Evolutionary conservation across 2,797 vertebrate genomes (phyloP).

Genomic region (Hippocampus kuda): DNA sequence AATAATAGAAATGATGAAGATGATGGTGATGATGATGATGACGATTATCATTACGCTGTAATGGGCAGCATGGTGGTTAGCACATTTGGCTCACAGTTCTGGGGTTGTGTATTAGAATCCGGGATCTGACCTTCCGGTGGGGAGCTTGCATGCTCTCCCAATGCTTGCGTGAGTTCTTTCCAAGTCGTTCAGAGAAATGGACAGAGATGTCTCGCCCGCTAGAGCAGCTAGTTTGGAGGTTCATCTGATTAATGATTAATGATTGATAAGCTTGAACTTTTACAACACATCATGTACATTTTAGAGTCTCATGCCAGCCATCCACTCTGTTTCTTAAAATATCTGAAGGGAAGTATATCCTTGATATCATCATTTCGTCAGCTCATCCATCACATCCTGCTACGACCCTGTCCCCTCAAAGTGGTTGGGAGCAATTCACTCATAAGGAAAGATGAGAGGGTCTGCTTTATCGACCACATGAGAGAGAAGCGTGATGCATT

Average conservation of each 20-base stretch:
- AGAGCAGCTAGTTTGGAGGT: too few relatives aligned
- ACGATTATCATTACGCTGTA: too few relatives aligned
- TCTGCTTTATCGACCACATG: slow-evolving; percentile 46
- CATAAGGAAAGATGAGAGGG: slow-evolving; percentile 54
- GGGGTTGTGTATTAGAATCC: too few relatives aligned
- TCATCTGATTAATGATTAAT: background rate
- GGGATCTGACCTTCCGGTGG: too few relatives aligned
- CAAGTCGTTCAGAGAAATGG: too few relatives aligned
- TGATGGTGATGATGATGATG: too few relatives aligned
- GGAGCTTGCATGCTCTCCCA: too few relatives aligned
- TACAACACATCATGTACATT: background rate
- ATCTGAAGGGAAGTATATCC: background rate
- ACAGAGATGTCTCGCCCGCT: too few relatives aligned
- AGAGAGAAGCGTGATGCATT: slow-evolving; percentile 40
- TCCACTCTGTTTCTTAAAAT: background rate
- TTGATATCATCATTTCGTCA: background rate
- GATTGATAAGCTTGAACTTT: background rate
- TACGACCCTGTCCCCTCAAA: background rate
- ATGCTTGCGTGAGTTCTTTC: too few relatives aligned
- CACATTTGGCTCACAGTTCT: too few relatives aligned
- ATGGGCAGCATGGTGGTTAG: too few relatives aligned
- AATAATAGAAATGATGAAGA: too few relatives aligned
- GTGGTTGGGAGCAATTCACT: slow-evolving; percentile 44
- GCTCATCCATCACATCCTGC: slow-evolving; percentile 25
- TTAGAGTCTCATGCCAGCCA: background rate